Evolutionary conservation across 1,140 invertebrate genomes (phyloP), one percentile per base, ranked within the genome.

Genomic region (Bombyx mandarina): DNA sequence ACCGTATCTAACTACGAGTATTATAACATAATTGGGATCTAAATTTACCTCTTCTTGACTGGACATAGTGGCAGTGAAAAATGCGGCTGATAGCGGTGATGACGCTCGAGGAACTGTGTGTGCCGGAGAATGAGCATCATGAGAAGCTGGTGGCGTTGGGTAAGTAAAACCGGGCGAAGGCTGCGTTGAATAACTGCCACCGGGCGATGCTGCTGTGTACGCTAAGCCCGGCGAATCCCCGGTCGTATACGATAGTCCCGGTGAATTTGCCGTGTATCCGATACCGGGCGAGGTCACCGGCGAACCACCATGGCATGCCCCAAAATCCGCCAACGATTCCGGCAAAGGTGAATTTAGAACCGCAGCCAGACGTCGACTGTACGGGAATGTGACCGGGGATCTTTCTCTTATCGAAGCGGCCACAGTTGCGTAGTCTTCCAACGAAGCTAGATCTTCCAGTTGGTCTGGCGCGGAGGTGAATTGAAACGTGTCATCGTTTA

Each of bases 1-100:
- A 35, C 26, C 26, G 2, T 35, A 35, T 35, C 26, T 6, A 57
- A 43, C 43, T 8, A 49, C 8, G n/a, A n/a, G n/a, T n/a, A n/a
- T n/a, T 45, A 12, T n/a, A 52, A 45, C 22, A 8, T 49, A 2
- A 47, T 43, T 52, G 22, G 49, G 57, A 54, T 62, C 8, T 4
- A 53, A 43, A 51, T 47, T 64, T 79, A 87, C 84, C 62, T 94
- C 94, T 64, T 94, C 94, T 12, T 94, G 93, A 53, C 93, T 94
- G 1, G 94, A 94, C 90, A 95, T 95, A 18, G 93, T 93, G n/a
- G 93, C 93, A n/a, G 93, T 94, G 76, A 94, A 95, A 77, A 95
- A 95, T 0, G 94, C 93, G 42, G 94, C 93, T 1, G 94, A 93
- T 0, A 95, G 76, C 1, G 94, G 93, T 57, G 75, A 86, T 53